Evolutionary conservation across 2,113 vertebrate genomes (phyloP).

Genomic region (Caloenas nicobarica): DNA sequence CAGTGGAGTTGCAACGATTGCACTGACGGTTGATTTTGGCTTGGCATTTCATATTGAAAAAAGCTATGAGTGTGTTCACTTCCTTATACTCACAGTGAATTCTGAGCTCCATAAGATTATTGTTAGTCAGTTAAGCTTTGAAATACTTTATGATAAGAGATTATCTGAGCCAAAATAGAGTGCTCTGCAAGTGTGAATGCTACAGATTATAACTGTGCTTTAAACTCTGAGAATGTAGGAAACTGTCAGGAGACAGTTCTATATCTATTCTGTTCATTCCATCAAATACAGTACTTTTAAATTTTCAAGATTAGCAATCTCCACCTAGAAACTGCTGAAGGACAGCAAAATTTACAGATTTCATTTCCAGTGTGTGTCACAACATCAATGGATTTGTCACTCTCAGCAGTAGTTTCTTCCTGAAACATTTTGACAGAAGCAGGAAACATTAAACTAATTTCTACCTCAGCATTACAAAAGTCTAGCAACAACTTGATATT

Average conservation of each 20-base stretch:
- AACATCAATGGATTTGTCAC: not conserved
- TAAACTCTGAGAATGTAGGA: not conserved
- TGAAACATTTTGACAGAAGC: not conserved
- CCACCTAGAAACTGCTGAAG: conserved; percentile 27
- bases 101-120: not conserved
- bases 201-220: not conserved
- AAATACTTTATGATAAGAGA: conserved; percentile 21
- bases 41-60: not conserved
- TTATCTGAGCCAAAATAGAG: not conserved
- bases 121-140: conserved; percentile 38
- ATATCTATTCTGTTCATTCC: not conserved
- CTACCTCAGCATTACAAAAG: not conserved
- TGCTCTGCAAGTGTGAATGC: not conserved
- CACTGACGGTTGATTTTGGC: not conserved
- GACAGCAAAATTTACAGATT: not conserved
- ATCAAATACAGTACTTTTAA: conserved; percentile 10
- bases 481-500: not conserved
- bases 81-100: not conserved
- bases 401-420: not conserved
- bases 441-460: not conserved
- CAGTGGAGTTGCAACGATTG: not conserved
- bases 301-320: conserved; percentile 26
- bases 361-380: not conserved
- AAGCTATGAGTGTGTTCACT: not conserved
- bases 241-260: not conserved